Percentiles rank a stretch among this genome's conserved stretches.
Conservation (phyloP, 2,113 vertebrate genomes). For the Otocyon megalotis region DNA sequence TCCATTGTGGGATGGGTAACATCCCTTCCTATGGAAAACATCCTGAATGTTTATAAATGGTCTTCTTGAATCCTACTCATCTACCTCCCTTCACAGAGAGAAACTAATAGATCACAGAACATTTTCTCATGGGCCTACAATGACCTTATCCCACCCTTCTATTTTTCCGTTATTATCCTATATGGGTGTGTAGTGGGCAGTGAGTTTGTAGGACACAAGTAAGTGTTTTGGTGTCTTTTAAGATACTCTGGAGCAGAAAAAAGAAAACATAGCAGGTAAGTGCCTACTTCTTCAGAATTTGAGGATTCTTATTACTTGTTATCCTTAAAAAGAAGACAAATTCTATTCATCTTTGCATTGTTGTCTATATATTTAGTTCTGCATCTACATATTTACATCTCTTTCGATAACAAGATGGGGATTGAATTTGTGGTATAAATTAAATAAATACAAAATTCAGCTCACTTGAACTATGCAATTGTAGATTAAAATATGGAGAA, state of each 20-base stretch:
- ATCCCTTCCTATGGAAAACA: neutral
- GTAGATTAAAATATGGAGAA: neutral
- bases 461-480: neutral
- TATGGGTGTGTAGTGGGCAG: accelerated
- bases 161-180: neutral
- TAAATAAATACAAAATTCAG: neutral
- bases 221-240: neutral
- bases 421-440: neutral
- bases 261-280: neutral
- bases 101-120: neutral
- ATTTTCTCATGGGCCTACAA: neutral
- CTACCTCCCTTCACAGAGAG: neutral
- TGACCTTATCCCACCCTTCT: neutral
- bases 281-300: neutral
- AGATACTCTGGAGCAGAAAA: neutral
- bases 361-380: neutral
- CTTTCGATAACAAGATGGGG: neutral
- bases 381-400: neutral
- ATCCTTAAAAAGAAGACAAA: neutral
- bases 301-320: neutral
- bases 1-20: neutral
- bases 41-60: neutral
- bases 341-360: neutral
- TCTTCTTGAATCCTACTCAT: neutral
- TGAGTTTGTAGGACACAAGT: neutral